phyloP scores from a whole-genome alignment of 2,113 vertebrate genomes.

The Shinisaurus crocodilurus region DNA sequence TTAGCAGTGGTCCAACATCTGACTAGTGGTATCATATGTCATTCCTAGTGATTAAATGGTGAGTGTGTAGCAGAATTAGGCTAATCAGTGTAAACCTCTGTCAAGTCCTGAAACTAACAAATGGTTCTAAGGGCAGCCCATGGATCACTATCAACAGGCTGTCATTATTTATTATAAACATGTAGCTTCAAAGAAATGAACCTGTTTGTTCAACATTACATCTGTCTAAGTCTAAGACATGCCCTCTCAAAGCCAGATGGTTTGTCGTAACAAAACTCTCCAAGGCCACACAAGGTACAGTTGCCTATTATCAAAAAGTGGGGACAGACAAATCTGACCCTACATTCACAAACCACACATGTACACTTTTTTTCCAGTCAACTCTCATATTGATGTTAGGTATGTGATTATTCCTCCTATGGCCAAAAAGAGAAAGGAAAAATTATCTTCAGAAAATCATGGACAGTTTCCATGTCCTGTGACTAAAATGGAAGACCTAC shows the following conservation, averaged over 20 bases:
- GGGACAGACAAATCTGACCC: neutral
- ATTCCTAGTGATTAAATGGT: neutral
- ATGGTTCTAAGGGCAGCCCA: neutral
- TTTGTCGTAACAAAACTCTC: neutral
- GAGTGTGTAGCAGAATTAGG: neutral
- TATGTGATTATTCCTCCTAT: neutral
- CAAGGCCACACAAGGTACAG: neutral
- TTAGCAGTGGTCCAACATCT: neutral
- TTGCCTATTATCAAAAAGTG: neutral
- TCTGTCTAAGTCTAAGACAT: neutral
- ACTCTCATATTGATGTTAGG: neutral
- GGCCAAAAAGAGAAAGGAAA: neutral
- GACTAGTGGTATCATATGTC: neutral
- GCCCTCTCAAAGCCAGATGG: neutral
- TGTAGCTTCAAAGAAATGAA: neutral
- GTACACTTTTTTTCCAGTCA: neutral
- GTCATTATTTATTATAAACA: neutral
- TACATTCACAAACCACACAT: neutral
- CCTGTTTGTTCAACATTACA: neutral
- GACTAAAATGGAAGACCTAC: neutral
- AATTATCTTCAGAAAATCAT: neutral
- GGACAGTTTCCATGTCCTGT: neutral
- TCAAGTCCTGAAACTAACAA: neutral
- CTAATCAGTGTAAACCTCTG: neutral
- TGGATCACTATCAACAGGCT: neutral